Percentiles rank a stretch among this genome's conserved stretches.
Conservation (phyloP, 1,140 invertebrate genomes). For the Pemphigus obesinymphae region DNA sequence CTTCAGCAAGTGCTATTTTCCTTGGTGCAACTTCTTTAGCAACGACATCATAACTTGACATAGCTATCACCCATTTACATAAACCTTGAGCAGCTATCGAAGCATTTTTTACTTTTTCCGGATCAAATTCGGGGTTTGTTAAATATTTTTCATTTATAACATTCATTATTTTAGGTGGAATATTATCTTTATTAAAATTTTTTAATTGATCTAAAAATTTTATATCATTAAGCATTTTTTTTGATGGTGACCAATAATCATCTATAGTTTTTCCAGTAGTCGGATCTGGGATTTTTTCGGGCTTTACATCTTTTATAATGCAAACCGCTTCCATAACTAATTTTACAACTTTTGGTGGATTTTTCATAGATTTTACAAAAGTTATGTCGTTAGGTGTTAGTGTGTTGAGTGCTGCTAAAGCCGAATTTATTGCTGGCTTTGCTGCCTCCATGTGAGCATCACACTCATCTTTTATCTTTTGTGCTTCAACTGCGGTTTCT, state of each 20-base stretch:
- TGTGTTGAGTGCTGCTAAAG: constrained; percentile 83
- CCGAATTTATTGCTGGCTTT: constrained; percentile 86
- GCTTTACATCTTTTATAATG: constrained; percentile 83
- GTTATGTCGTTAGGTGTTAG: constrained; percentile 88
- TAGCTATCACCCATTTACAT: constrained; percentile 86
- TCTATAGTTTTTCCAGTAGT: constrained; percentile 71
- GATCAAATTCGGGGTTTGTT: constrained; percentile 79
- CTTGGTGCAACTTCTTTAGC: constrained; percentile 83
- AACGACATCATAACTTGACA: constrained; percentile 90
- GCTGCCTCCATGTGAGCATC: constrained; percentile 89
- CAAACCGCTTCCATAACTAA: constrained; percentile 96
- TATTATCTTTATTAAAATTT: constrained; percentile 89
- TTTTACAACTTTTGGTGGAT: constrained; percentile 86
- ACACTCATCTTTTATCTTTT: constrained; percentile 89
- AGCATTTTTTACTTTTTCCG: constrained; percentile 76
- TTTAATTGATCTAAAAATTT: constrained; percentile 81
- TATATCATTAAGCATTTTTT: constrained; percentile 84
- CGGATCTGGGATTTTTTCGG: constrained; percentile 74
- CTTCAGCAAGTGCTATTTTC: constrained; percentile 70
- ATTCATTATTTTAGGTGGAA: constrained; percentile 74
- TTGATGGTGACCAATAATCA: constrained; percentile 91
- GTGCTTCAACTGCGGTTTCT: constrained; percentile 73
- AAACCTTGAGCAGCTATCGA: constrained; percentile 74
- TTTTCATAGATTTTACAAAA: constrained; percentile 95
- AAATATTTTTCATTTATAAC: constrained; percentile 77